Conservation (phyloP, 2,797 vertebrate species). For the Calcarius lapponicus region DNA sequence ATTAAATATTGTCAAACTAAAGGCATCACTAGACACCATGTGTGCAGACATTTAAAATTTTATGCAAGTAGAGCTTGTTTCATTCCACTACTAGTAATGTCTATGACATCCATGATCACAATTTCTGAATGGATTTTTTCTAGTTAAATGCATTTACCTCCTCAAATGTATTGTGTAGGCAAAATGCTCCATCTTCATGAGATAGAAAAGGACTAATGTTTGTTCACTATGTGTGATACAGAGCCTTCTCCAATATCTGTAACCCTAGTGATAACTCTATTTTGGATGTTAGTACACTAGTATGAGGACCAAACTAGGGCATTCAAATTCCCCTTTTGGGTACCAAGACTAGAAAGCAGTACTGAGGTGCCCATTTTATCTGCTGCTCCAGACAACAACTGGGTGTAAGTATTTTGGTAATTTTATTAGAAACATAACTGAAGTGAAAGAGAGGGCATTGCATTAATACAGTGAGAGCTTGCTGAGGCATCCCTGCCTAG, state of each 20-base stretch:
- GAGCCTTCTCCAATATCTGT: background rate
- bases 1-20: background rate
- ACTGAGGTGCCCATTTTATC: background rate
- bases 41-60: background rate
- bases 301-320: background rate
- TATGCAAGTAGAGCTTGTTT: background rate
- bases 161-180: background rate
- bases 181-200: background rate
- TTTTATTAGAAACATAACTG: background rate
- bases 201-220: background rate
- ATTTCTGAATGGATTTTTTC: background rate
- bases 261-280: background rate
- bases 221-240: background rate
- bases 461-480: background rate
- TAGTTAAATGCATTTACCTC: background rate
- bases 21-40: background rate
- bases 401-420: background rate
- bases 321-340: background rate
- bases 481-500: background rate
- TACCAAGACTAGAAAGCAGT: background rate
- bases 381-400: background rate
- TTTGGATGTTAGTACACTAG: background rate
- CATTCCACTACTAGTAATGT: background rate
- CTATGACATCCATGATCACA: background rate
- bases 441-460: background rate